Conservation (phyloP, 2,888 invertebrate species). For the Volucella inanis region DNA sequence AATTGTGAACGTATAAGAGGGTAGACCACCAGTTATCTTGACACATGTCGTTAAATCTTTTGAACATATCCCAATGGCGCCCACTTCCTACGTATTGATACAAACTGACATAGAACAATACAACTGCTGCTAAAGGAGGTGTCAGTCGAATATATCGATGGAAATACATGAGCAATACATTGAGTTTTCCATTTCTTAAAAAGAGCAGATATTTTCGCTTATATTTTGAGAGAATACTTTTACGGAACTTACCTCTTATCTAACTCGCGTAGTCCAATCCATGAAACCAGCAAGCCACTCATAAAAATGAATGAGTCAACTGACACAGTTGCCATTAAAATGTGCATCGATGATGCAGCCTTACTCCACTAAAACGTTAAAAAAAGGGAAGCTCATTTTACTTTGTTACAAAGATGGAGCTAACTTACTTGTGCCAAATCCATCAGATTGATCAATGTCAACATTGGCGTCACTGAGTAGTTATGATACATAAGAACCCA, state of each 20-base stretch:
- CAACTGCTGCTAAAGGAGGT: constrained; percentile 84
- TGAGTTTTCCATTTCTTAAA: constrained; percentile 79
- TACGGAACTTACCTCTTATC: constrained; percentile 77
- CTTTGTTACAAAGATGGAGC: not conserved
- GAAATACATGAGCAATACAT: constrained; percentile 81
- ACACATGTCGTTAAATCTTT: constrained; percentile 82
- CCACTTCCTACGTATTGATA: constrained; percentile 84
- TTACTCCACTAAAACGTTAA: constrained; percentile 77
- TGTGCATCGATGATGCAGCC: constrained; percentile 80
- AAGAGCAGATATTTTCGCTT: too few species aligned
- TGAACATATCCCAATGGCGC: constrained; percentile 84
- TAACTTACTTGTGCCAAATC: not conserved
- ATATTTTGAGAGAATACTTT: not conserved
- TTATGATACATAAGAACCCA: constrained; percentile 19
- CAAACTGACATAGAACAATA: constrained; percentile 84
- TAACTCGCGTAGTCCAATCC: constrained; percentile 81
- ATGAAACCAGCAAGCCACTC: constrained; percentile 85
- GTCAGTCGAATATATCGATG: constrained; percentile 84
- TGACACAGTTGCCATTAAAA: constrained; percentile 83
- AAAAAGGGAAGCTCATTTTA: not conserved
- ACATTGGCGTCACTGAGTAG: not conserved
- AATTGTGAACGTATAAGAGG: constrained; percentile 84
- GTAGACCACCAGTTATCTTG: constrained; percentile 83
- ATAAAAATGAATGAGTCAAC: constrained; percentile 87
- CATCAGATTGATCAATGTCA: too few species aligned